Evolutionary conservation across 2,113 vertebrate genomes (phyloP).

Genomic region (Brevimyrus niger): DNA sequence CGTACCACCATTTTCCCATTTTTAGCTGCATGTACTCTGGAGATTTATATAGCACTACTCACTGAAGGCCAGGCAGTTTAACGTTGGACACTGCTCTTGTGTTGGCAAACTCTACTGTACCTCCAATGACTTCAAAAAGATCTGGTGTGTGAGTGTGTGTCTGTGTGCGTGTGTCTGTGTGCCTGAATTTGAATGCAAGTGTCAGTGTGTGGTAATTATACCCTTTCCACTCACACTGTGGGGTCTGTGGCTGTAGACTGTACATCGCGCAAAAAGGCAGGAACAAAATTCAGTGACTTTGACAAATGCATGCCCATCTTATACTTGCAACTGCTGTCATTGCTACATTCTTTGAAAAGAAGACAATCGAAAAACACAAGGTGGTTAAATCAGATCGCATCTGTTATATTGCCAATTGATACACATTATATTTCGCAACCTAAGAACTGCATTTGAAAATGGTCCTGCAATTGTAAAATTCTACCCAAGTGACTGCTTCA

Average conservation of each 20-base stretch:
- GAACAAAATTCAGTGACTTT: neutral
- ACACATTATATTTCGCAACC: neutral
- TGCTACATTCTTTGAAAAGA: neutral
- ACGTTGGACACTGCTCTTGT: constrained; percentile 43
- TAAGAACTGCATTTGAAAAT: neutral
- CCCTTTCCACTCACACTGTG: neutral
- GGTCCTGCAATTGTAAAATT: neutral
- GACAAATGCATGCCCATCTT: neutral
- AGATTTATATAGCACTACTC: constrained; percentile 73
- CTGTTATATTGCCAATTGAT: neutral
- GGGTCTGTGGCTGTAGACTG: neutral
- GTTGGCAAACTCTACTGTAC: constrained; percentile 57
- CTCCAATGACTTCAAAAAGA: constrained; percentile 58
- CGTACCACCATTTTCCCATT: constrained; percentile 40
- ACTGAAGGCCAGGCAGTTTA: constrained; percentile 45
- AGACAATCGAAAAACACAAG: neutral
- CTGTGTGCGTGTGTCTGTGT: neutral
- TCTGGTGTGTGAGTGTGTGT: neutral
- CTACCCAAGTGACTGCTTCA: neutral
- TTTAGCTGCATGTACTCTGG: constrained; percentile 64
- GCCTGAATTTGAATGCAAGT: constrained; percentile 43
- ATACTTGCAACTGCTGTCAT: neutral
- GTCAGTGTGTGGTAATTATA: constrained; percentile 25
- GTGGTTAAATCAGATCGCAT: neutral
- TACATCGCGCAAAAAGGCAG: neutral